Conservation (phyloP, 2,797 vertebrate genomes). For the Propithecus perrieri region DNA sequence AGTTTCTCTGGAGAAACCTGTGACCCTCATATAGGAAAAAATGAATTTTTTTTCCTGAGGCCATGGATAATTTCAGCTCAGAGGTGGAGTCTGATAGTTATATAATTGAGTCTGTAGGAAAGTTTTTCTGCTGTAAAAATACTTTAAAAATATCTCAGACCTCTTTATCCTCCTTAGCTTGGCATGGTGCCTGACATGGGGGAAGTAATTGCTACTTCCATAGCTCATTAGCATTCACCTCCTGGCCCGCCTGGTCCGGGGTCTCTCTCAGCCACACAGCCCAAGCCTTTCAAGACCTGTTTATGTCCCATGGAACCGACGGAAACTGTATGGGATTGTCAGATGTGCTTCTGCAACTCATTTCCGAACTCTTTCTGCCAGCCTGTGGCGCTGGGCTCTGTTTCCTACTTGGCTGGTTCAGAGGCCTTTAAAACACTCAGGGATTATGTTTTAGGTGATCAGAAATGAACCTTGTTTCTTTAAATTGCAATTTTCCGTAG, state of each 20-base stretch:
- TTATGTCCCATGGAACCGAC: slow-evolving; percentile 46
- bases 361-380: slow-evolving; percentile 57
- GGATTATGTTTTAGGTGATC: slow-evolving; percentile 38
- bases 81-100: slow-evolving; percentile 77
- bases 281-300: slow-evolving; percentile 62
- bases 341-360: slow-evolving; percentile 57
- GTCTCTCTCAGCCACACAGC: slow-evolving; percentile 25
- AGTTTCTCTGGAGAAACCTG: slow-evolving; percentile 65
- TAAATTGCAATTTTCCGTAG: background rate
- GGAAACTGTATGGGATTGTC: slow-evolving; percentile 55
- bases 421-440: slow-evolving; percentile 25
- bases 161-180: slow-evolving; percentile 69
- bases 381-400: background rate
- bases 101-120: slow-evolving; percentile 80
- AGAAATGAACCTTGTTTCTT: slow-evolving; percentile 44
- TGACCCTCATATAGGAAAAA: slow-evolving; percentile 54
- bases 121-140: slow-evolving; percentile 77
- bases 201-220: slow-evolving; percentile 69
- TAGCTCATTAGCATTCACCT: slow-evolving; percentile 68
- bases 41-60: slow-evolving; percentile 42
- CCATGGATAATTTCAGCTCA: slow-evolving; percentile 69
- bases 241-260: slow-evolving; percentile 43
- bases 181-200: slow-evolving; percentile 54
- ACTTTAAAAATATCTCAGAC: slow-evolving; percentile 75
- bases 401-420: slow-evolving; percentile 52